Percentiles rank a stretch among this genome's conserved stretches.
Conservation (phyloP, 1,140 invertebrate genomes). For the Polypedilum vanderplanki region DNA sequence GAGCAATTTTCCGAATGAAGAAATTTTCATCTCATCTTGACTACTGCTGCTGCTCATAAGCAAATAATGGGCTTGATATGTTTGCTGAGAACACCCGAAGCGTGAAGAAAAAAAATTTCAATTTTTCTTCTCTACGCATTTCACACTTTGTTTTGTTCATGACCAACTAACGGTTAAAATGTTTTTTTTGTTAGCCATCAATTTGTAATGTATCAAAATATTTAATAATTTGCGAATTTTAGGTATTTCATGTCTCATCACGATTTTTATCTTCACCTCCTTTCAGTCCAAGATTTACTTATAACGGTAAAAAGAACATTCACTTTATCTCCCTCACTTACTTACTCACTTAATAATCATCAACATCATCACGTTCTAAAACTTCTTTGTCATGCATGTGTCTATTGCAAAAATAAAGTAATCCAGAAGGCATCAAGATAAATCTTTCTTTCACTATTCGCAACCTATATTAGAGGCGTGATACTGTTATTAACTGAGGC, state of each 20-base stretch:
- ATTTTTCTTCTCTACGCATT: background rate
- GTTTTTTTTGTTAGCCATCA: background rate
- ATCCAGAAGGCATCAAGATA: background rate
- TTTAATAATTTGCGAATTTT: background rate
- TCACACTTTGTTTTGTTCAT: background rate
- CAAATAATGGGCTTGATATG: background rate
- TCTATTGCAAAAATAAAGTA: background rate
- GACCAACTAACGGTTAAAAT: background rate
- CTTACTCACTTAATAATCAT: background rate
- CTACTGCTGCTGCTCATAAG: background rate
- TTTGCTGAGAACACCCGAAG: background rate
- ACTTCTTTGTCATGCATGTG: background rate
- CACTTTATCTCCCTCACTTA: background rate
- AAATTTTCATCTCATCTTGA: background rate
- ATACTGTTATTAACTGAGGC: slow-evolving; percentile 13
- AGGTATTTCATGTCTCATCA: background rate
- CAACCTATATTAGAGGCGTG: slow-evolving; percentile 9
- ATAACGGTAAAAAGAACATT: slow-evolving; percentile 17
- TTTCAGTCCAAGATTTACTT: background rate
- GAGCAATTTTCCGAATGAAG: background rate
- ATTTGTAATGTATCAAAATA: background rate
- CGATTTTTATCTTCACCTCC: background rate
- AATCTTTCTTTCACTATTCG: no score
- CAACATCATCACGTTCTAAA: slow-evolving; percentile 9
- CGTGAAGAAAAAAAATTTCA: background rate